These are phyloP conservation scores for Willisornis vidua DNA, from an alignment of 2,113 vertebrate species.

Conservation along the genomic window DNA sequence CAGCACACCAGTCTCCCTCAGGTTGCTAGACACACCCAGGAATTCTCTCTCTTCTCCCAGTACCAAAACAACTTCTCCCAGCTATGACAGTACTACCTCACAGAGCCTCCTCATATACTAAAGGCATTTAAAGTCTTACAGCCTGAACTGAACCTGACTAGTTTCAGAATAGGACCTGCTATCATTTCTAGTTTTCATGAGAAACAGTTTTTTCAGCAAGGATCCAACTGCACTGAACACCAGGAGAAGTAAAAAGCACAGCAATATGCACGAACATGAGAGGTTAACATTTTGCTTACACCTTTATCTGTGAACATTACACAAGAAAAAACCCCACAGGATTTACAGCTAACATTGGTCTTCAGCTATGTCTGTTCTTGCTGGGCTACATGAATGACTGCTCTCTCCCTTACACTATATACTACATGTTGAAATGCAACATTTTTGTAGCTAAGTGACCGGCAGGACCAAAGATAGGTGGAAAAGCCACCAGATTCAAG, in stretches of 20 bases:
- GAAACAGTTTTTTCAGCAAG: neutral
- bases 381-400: neutral
- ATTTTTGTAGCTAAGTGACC: neutral
- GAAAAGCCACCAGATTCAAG: neutral
- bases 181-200: neutral
- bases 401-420: neutral
- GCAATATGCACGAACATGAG: neutral
- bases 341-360: neutral
- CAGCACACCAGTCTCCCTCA: neutral
- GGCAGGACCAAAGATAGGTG: neutral
- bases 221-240: neutral
- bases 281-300: neutral
- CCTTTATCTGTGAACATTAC: neutral
- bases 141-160: neutral
- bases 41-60: neutral
- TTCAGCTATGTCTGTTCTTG: neutral
- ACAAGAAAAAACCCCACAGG: neutral
- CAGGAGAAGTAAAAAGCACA: neutral
- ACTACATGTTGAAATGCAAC: neutral
- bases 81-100: neutral
- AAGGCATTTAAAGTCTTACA: neutral
- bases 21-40: neutral
- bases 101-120: neutral
- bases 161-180: neutral
- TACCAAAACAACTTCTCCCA: neutral